phyloP scores from a whole-genome alignment of 1,140 invertebrate genomes.

The Acromyrmex heyeri region DNA sequence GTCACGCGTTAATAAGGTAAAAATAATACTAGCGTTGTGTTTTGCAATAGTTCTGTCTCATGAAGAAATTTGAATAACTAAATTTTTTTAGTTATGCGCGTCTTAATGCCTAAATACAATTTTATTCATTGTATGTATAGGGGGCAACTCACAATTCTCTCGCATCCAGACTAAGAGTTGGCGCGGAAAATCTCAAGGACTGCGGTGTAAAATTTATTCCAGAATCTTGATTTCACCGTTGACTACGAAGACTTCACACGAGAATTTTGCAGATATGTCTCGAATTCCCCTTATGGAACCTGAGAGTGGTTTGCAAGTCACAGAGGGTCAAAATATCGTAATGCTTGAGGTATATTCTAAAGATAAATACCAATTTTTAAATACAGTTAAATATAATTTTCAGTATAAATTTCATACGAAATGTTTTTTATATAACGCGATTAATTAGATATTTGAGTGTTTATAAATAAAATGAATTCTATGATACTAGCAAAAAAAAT shows the following conservation, averaged over 20 bases:
- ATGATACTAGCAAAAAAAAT: not conserved
- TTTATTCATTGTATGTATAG: slow-evolving; percentile 58
- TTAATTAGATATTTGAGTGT: not conserved
- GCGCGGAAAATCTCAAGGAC: slow-evolving; percentile 57
- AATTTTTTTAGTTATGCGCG: not conserved
- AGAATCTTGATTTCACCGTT: slow-evolving; percentile 59
- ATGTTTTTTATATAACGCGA: not conserved
- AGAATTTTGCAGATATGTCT: slow-evolving; percentile 67
- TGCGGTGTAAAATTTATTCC: slow-evolving; percentile 63
- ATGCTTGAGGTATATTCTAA: slow-evolving; percentile 76
- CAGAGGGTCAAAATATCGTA: slow-evolving; percentile 69
- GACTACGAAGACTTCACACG: slow-evolving; percentile 23
- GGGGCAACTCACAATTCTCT: slow-evolving; percentile 62
- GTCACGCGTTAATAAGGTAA: not conserved
- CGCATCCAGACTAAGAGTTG: slow-evolving; percentile 57
- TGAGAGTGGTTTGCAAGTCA: slow-evolving; percentile 11
- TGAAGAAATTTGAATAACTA: not conserved
- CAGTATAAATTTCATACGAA: not conserved
- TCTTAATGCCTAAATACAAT: not conserved
- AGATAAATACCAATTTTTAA: not conserved
- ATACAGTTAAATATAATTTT: slow-evolving; percentile 6
- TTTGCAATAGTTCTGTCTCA: not conserved
- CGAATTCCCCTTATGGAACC: slow-evolving; percentile 69
- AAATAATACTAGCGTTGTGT: not conserved
- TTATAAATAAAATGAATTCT: not conserved